Evolutionary conservation across 1,140 invertebrate genomes (phyloP).

Genomic region (Propsilocerus akamusi): DNA sequence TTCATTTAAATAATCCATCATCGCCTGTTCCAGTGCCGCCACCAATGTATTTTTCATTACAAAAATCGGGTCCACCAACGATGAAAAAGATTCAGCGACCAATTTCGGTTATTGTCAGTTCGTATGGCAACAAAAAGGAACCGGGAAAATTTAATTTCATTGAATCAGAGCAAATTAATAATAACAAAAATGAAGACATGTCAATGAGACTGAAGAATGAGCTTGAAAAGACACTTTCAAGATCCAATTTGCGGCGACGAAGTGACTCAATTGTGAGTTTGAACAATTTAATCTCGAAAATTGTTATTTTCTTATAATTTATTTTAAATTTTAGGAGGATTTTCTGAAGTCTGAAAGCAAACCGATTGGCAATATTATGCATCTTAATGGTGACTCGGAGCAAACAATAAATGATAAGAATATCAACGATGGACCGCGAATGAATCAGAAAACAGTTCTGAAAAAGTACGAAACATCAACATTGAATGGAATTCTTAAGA

Average conservation of each 20-base stretch:
- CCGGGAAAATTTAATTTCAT: slow-evolving; percentile 48
- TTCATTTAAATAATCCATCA: slow-evolving; percentile 40
- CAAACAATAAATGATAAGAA: neutral
- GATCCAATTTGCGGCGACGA: slow-evolving; percentile 36
- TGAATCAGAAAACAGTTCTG: too few relatives aligned
- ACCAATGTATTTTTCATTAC: slow-evolving; percentile 39
- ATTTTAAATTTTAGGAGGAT: neutral
- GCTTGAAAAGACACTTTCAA: slow-evolving; percentile 46
- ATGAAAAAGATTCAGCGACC: slow-evolving; percentile 28
- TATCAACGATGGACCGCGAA: neutral
- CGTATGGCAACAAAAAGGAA: slow-evolving; percentile 41
- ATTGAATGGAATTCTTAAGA: neutral
- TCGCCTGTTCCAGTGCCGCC: slow-evolving; percentile 39
- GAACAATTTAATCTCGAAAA: neutral
- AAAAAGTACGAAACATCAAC: neutral
- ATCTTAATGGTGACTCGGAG: neutral
- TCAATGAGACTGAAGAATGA: slow-evolving; percentile 49
- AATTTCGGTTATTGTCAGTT: slow-evolving; percentile 44
- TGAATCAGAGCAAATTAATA: slow-evolving; percentile 18
- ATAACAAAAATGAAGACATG: slow-evolving; percentile 26
- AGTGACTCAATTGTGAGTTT: neutral
- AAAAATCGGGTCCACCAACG: slow-evolving; percentile 25
- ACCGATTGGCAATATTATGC: neutral
- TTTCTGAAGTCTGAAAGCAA: neutral
- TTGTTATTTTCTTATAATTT: neutral